These are phyloP conservation scores for Cheilosia pagana DNA, from an alignment of 2,888 invertebrate genomes.

Conservation along the genomic window DNA sequence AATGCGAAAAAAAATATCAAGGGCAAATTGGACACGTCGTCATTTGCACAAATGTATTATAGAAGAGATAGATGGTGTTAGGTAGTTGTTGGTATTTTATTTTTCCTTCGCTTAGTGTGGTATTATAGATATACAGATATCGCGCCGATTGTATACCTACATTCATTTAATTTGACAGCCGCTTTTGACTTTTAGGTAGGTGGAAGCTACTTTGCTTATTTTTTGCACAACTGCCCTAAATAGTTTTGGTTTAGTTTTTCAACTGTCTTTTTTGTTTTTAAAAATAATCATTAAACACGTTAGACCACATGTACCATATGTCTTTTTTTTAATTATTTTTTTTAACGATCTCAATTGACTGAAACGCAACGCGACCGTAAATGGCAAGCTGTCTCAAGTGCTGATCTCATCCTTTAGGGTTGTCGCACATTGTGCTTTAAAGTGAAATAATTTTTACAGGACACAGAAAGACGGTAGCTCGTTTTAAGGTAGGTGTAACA, in stretches of 20 bases:
- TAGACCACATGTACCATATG: slow-evolving; percentile 26
- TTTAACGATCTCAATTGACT: slow-evolving; percentile 61
- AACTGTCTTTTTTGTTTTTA: slow-evolving; percentile 17
- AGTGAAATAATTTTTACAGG: slow-evolving; percentile 2
- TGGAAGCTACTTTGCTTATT: slow-evolving; percentile 10
- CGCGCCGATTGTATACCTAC: slow-evolving; percentile 65
- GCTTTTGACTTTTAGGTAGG: slow-evolving; percentile 47
- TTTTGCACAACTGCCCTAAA: slow-evolving; percentile 75
- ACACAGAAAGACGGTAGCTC: not conserved
- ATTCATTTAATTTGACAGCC: slow-evolving; percentile 72
- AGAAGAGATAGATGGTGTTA: slow-evolving; percentile 65
- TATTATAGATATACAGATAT: slow-evolving; percentile 50
- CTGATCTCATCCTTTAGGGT: slow-evolving; percentile 72
- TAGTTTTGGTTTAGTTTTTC: slow-evolving; percentile 20
- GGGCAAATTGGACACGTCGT: slow-evolving; percentile 78
- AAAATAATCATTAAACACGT: slow-evolving; percentile 7
- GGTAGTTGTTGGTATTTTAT: slow-evolving; percentile 44
- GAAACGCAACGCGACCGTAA: slow-evolving; percentile 57
- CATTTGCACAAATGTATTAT: slow-evolving; percentile 75
- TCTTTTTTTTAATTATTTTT: slow-evolving; percentile 2
- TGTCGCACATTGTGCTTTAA: slow-evolving; percentile 36
- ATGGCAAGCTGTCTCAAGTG: slow-evolving; percentile 63
- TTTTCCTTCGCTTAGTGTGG: slow-evolving; percentile 55
- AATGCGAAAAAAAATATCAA: slow-evolving; percentile 76
- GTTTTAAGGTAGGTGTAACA: slow-evolving; percentile 13